Base-by-base conservation (phyloP, 2,113 vertebrate species). In the Lamprotornis superbus region DNA sequence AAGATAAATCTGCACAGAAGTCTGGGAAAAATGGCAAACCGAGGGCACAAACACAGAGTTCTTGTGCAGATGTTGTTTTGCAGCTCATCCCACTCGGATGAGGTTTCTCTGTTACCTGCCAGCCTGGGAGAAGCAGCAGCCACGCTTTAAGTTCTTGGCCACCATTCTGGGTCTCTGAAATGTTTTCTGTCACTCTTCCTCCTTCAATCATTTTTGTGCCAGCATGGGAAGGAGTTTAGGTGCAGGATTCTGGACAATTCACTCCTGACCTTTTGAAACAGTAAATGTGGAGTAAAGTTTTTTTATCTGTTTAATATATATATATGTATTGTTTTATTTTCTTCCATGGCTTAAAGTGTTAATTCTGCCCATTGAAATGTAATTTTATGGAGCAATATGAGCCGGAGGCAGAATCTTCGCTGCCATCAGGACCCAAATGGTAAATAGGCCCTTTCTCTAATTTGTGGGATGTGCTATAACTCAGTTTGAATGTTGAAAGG, bases 401-500 rank as follows among this genome's bases (percentile, higher is more conserved):
- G 96, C 95, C 11, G 2, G 88, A 90, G 93, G 83, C 92, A 4
- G 96, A 92, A 92, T 96, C 95, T 89, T 90, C 46, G 0, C 49
- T 89, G 92, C 93, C 85, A 95, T 89, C 75, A 74, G 87, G 90
- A 91, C 90, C 93, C 87, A 76, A 95, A 86, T 88, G 82, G 93
- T 95, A 97, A 93, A 95, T 94, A 80, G 82, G 87, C 85, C 86
- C 87, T 94, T 96, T 95, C 93, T 96, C 75, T 94, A 95, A 87
- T 95, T 95, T 91, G 85, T 86, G 96, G 93, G 96, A 95, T 94
- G 95, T 95, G 95, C 95, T 86, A 77, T 97, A 97, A 97, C 93
- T 97, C 93, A 95, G 94, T 96, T 96, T 95, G 84, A 93, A 96
- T 92, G 95, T 90, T 96, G 96, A 96, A 95, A 97, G 95, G 94